Conservation (phyloP, 2,888 invertebrate species). For the Trichopria drosophilae region DNA sequence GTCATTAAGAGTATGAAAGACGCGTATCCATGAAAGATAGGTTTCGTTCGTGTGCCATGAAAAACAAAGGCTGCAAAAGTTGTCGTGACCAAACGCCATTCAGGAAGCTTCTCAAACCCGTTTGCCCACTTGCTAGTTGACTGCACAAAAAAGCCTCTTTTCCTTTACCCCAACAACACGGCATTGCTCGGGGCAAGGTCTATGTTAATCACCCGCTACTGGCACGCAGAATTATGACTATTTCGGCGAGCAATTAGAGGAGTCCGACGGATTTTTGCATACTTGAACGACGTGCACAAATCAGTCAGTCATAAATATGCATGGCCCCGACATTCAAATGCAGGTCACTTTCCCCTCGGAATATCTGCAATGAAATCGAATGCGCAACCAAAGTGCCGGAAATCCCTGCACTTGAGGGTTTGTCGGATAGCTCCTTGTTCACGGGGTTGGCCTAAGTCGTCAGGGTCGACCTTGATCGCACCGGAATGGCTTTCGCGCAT, state of each 20-base stretch:
- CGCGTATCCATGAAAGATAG: neutral
- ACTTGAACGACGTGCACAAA: too few species aligned
- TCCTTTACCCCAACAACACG: conserved; percentile 39
- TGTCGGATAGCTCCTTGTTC: too few species aligned
- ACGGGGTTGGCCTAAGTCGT: too few species aligned
- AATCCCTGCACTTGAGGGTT: too few species aligned
- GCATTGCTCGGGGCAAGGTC: conserved; percentile 50
- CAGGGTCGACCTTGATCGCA: too few species aligned
- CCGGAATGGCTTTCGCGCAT: too few species aligned
- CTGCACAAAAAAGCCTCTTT: conserved; percentile 8
- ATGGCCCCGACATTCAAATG: too few species aligned
- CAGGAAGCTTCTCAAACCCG: conserved; percentile 35
- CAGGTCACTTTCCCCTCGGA: conserved; percentile 29
- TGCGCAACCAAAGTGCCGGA: conserved; percentile 28
- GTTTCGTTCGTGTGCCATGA: too few species aligned
- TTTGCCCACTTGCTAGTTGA: conserved; percentile 22
- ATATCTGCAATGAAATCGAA: conserved; percentile 30
- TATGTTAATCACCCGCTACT: conserved; percentile 55
- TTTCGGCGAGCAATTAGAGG: too few species aligned
- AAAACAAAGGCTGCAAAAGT: too few species aligned
- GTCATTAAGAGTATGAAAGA: conserved; percentile 24
- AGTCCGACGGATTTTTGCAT: too few species aligned
- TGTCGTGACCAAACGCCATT: conserved; percentile 52
- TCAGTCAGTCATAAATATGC: too few species aligned
- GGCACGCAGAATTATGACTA: conserved; percentile 51